These are phyloP conservation scores for Ciconia maguari DNA, from an alignment of 2,113 vertebrate genomes.

Conservation along the genomic window DNA sequence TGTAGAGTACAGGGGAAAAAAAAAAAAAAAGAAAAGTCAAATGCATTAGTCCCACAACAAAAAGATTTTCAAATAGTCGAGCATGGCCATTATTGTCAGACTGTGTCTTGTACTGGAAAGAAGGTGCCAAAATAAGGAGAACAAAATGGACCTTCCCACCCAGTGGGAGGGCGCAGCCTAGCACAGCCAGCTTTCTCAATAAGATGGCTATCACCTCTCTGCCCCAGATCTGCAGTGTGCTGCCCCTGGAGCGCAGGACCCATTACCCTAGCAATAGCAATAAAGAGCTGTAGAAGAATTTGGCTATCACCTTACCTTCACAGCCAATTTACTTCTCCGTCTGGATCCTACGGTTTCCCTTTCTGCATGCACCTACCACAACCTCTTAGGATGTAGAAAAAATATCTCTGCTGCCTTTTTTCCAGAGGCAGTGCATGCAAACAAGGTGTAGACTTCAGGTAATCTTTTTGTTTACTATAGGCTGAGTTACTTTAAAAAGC, in stretches of 20 bases:
- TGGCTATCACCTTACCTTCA: not conserved
- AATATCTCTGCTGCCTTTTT: not conserved
- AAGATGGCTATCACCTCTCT: not conserved
- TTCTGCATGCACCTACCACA: not conserved
- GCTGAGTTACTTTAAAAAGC: not conserved
- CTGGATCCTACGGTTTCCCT: not conserved
- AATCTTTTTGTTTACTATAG: not conserved
- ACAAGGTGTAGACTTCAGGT: not conserved
- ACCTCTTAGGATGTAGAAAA: not conserved
- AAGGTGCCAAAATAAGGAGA: not conserved
- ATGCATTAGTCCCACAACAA: not conserved
- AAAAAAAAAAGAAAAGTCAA: not conserved
- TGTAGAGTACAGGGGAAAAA: not conserved
- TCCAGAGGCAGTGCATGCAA: accelerated
- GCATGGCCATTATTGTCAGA: not conserved
- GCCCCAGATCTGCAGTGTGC: not conserved
- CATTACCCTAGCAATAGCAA: not conserved
- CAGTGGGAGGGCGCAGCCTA: not conserved
- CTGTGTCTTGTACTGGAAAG: not conserved
- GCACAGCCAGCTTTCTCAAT: not conserved
- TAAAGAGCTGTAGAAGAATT: not conserved
- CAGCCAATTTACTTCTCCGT: not conserved
- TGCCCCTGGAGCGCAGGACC: not conserved
- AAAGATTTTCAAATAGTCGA: not conserved
- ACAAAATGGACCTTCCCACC: not conserved